phyloP scores from a whole-genome alignment of 2,113 vertebrate species.

The Nerophis lumbriciformis region DNA sequence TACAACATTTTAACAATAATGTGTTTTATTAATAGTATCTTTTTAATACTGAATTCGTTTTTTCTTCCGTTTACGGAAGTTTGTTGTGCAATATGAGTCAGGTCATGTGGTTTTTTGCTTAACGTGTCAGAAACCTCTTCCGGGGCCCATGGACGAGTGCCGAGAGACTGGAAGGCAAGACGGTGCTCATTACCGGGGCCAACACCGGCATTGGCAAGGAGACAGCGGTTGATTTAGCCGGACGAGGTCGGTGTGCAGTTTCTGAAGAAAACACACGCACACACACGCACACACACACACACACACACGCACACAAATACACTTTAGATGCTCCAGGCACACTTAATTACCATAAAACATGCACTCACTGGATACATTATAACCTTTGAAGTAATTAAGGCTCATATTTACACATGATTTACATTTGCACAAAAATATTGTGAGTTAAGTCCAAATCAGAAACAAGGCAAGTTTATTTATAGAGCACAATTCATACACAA shows the following conservation, averaged over 20 bases:
- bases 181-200: slow-evolving; percentile 69
- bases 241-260: slow-evolving; percentile 54
- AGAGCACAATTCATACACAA: no score
- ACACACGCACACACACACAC: no score
- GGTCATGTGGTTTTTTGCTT: slow-evolving; percentile 16
- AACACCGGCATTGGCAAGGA: slow-evolving; percentile 74
- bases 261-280: neutral
- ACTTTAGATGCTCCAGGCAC: no score
- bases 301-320: no score
- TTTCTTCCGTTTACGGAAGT: neutral
- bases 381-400: no score
- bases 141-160: slow-evolving; percentile 57
- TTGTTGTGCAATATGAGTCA: slow-evolving; percentile 4
- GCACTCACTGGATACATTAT: no score
- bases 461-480: no score
- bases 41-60: neutral
- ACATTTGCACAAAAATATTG: no score
- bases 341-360: no score
- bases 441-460: no score
- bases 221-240: slow-evolving; percentile 68
- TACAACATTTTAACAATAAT: neutral
- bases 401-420: no score
- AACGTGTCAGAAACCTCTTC: slow-evolving; percentile 53
- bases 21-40: no score
- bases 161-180: slow-evolving; percentile 51